phyloP scores from a whole-genome alignment of 2,113 vertebrate species.

The Melanocharis versteri region DNA sequence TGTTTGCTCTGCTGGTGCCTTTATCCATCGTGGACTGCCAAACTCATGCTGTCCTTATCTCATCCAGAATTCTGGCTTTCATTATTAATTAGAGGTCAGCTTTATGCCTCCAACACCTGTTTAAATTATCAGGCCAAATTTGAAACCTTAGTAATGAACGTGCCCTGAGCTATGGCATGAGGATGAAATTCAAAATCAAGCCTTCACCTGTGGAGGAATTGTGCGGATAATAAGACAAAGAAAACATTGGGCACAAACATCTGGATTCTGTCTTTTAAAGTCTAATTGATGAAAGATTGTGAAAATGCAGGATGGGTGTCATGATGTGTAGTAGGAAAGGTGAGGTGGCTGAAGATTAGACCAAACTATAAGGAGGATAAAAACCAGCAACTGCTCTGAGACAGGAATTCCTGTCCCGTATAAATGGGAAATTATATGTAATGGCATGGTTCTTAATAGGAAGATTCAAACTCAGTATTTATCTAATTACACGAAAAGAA shows the following conservation, averaged over 20 bases:
- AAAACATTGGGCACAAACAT: not conserved
- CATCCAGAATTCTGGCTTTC: not conserved
- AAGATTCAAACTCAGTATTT: not conserved
- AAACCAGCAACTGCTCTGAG: not conserved
- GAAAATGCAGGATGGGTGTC: not conserved
- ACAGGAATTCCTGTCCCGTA: not conserved
- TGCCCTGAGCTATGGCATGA: not conserved
- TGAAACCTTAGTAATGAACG: not conserved
- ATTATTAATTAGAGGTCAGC: slow-evolving; percentile 11
- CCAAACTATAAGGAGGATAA: not conserved
- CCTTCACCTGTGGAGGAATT: not conserved
- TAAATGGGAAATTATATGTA: not conserved
- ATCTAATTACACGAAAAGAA: not conserved
- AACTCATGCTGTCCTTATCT: not conserved
- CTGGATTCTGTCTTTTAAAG: not conserved
- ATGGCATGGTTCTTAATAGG: not conserved
- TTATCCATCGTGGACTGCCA: not conserved
- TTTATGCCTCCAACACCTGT: not conserved
- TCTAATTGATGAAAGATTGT: not conserved
- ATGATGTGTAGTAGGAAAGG: not conserved
- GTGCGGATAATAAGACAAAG: not conserved
- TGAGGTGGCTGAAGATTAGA: not conserved
- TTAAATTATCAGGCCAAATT: not conserved
- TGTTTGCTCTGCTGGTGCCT: not conserved
- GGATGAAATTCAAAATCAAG: not conserved